Evolutionary conservation across 2,113 vertebrate species (phyloP).

Genomic region (Sceloporus tristichus): DNA sequence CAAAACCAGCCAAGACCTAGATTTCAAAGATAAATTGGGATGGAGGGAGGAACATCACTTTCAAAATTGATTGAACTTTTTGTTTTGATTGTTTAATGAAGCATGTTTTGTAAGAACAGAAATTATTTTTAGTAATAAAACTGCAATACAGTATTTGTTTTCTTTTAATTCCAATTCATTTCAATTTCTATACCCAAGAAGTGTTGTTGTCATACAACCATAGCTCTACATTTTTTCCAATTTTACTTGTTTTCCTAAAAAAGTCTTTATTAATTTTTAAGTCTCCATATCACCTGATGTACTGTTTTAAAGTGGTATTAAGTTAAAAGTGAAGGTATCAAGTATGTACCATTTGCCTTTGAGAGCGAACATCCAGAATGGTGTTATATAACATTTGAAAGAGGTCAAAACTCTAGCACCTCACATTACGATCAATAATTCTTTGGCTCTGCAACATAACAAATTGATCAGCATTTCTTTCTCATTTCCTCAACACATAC

Average conservation of each 20-base stretch:
- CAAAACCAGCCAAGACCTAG: constrained; percentile 28
- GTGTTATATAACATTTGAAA: neutral
- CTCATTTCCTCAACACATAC: neutral
- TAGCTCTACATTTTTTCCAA: neutral
- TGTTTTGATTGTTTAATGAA: constrained; percentile 2
- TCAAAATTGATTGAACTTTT: neutral
- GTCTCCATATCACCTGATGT: neutral
- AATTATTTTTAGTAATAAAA: neutral
- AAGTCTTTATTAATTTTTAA: neutral
- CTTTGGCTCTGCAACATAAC: neutral
- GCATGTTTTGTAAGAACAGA: neutral
- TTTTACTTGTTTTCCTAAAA: neutral
- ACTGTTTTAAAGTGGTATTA: neutral
- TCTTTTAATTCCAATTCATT: neutral
- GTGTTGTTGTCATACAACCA: neutral
- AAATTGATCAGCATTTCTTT: neutral
- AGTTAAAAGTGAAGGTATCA: neutral
- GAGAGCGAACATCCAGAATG: neutral
- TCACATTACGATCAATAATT: neutral
- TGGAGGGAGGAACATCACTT: neutral
- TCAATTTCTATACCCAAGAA: neutral
- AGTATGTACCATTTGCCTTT: neutral
- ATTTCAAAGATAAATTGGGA: constrained; percentile 22
- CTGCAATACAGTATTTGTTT: neutral
- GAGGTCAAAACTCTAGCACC: neutral